phyloP scores from a whole-genome alignment of 2,797 vertebrate genomes.

The Menidia menidia region DNA sequence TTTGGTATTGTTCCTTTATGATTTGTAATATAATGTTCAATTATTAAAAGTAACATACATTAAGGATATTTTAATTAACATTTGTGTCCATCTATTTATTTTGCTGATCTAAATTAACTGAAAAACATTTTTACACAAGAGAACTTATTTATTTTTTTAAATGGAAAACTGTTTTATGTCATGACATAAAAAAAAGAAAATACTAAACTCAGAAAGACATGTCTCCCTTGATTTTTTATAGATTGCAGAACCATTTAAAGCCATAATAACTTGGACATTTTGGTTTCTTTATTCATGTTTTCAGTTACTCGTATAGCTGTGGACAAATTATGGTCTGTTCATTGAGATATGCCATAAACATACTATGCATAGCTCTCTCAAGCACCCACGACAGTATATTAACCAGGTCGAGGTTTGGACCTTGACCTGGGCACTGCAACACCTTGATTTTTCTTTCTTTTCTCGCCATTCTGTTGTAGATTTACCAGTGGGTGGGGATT shows the following conservation, averaged over 20 bases:
- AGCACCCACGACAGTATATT: background rate
- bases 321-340: background rate
- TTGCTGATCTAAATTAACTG: too few relatives aligned
- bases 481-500: background rate
- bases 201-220: background rate
- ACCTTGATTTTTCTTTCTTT: background rate
- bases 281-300: too few relatives aligned
- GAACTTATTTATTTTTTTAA: too few relatives aligned
- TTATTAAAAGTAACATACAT: too few relatives aligned
- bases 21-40: too few relatives aligned
- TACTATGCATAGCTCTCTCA: background rate
- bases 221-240: background rate
- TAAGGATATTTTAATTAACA: too few relatives aligned
- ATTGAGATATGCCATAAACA: background rate
- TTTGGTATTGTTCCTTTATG: too few relatives aligned
- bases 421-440: background rate
- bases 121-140: too few relatives aligned
- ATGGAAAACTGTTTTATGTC: background rate
- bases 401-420: background rate
- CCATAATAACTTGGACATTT: too few relatives aligned
- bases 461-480: background rate
- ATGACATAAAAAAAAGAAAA: background rate
- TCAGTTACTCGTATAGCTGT: background rate
- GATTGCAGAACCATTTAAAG: background rate
- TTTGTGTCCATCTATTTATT: too few relatives aligned